phyloP scores from a whole-genome alignment of 2,888 invertebrate genomes.

The Amorpha juglandis region DNA sequence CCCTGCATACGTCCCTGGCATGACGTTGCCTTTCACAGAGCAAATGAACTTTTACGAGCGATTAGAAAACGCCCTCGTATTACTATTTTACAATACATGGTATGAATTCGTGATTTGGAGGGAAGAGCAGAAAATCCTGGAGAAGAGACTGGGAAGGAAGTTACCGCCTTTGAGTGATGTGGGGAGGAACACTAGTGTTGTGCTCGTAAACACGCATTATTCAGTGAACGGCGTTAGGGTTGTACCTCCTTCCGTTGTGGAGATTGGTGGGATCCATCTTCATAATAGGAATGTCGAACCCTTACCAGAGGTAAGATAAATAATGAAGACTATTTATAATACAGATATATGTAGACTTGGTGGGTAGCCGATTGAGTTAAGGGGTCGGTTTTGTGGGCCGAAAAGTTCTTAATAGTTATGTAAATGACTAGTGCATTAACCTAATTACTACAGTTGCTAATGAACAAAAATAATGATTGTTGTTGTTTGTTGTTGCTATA shows the following conservation, averaged over 20 bases:
- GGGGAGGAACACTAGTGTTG: conserved; percentile 68
- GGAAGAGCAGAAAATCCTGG: conserved; percentile 56
- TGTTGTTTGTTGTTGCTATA: too few relatives aligned
- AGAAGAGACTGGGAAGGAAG: conserved; percentile 56
- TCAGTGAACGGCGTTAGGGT: conserved; percentile 68
- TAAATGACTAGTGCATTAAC: too few relatives aligned
- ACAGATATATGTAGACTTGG: neutral
- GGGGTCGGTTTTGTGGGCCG: too few relatives aligned
- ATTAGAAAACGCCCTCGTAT: conserved; percentile 66
- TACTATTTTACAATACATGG: conserved; percentile 45
- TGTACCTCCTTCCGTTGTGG: conserved; percentile 71
- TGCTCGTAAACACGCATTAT: conserved; percentile 77
- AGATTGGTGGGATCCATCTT: conserved; percentile 82
- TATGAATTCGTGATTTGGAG: conserved; percentile 50
- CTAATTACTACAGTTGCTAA: too few relatives aligned
- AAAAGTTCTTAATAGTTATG: too few relatives aligned
- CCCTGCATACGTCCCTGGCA: conserved; percentile 64
- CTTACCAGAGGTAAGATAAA: conserved; percentile 47
- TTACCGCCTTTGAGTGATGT: conserved; percentile 64
- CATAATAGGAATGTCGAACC: conserved; percentile 47
- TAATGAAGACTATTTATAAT: neutral
- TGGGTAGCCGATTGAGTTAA: neutral
- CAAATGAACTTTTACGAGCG: conserved; percentile 70
- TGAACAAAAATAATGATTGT: too few relatives aligned
- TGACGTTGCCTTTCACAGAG: conserved; percentile 52